These are phyloP conservation scores for Gobio occitaniae DNA, from an alignment of 2,797 vertebrate species.

Conservation along the genomic window DNA sequence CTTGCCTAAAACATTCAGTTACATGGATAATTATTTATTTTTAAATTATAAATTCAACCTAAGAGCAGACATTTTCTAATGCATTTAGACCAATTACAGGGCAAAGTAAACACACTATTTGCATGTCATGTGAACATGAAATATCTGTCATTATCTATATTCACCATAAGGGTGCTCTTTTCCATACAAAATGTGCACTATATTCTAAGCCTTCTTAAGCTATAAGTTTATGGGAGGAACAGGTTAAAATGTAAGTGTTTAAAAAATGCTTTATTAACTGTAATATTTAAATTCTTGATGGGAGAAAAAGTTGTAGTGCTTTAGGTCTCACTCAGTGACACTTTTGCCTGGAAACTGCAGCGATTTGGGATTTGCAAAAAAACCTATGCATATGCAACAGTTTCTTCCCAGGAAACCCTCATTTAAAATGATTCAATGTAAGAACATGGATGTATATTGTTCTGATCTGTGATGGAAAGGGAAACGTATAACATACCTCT, in stretches of 20 bases:
- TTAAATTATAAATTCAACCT: neutral
- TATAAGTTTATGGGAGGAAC: neutral
- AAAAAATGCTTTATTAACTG: neutral
- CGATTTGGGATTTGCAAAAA: neutral
- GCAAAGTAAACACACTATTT: neutral
- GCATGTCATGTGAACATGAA: neutral
- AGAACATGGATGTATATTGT: neutral
- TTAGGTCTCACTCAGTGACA: neutral
- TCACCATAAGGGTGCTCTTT: neutral
- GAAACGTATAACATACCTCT: neutral
- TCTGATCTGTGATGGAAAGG: neutral
- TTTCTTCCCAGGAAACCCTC: too few species aligned
- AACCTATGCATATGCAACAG: neutral
- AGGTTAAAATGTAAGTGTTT: neutral
- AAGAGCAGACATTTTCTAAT: neutral
- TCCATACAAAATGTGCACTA: neutral
- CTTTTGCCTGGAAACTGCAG: neutral
- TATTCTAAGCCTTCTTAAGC: neutral
- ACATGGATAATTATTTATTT: too few species aligned
- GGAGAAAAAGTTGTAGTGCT: neutral
- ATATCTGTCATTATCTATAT: neutral
- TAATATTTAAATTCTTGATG: neutral
- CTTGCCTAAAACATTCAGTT: too few species aligned
- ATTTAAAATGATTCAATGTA: neutral
- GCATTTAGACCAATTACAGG: neutral